phyloP scores from a whole-genome alignment of 2,888 invertebrate species.

The Panopea generosa region DNA sequence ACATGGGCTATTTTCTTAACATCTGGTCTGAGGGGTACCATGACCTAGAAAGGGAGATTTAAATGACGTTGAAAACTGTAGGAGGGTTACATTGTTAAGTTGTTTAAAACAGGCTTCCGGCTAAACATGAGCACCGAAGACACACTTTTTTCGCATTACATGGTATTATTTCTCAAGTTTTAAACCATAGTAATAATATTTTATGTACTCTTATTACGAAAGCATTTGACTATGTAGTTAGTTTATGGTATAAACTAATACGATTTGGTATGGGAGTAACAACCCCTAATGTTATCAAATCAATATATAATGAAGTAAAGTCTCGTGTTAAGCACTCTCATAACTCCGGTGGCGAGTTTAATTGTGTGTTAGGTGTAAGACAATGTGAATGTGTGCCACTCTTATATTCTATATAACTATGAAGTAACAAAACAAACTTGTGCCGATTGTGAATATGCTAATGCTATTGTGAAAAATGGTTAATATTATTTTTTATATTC shows the following conservation, averaged over 20 bases:
- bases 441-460: too few relatives aligned
- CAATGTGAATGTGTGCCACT: not conserved
- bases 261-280: not conserved
- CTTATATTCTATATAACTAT: too few relatives aligned
- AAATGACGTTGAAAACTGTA: constrained; percentile 25
- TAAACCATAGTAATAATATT: constrained; percentile 4
- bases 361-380: not conserved
- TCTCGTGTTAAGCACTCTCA: not conserved
- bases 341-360: not conserved
- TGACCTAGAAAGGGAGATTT: constrained; percentile 2
- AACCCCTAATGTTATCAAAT: constrained; percentile 2
- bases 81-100: constrained; percentile 25
- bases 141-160: constrained; percentile 12
- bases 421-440: too few relatives aligned
- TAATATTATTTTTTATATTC: too few relatives aligned
- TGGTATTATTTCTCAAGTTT: constrained; percentile 2
- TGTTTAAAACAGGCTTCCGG: constrained; percentile 13
- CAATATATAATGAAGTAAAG: not conserved
- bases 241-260: constrained; percentile 7
- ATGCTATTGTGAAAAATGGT: too few relatives aligned
- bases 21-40: constrained; percentile 20
- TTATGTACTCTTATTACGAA: constrained; percentile 21
- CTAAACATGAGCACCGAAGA: constrained; percentile 5
- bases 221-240: constrained; percentile 9
- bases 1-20: not conserved